Percentiles rank a stretch among this genome's conserved stretches.
Evolutionary conservation across 2,888 invertebrate species (phyloP).

Genomic region (Mimumesa dahlbomi): DNA sequence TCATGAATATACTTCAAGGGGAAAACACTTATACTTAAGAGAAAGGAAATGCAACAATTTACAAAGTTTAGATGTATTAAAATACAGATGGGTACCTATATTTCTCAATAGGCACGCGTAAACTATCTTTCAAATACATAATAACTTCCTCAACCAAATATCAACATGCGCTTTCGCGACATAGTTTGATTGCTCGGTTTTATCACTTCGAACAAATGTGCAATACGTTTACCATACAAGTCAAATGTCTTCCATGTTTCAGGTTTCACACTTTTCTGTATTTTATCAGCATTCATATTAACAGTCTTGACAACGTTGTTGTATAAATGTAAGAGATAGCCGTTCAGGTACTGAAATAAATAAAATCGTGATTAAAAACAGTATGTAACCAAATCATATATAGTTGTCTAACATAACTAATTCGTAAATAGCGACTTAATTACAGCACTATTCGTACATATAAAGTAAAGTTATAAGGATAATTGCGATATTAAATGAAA

Average conservation of each 20-base stretch:
- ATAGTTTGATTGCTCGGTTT: neutral
- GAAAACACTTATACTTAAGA: no score
- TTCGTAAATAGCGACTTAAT: no score
- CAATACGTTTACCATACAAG: neutral
- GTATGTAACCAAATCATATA: no score
- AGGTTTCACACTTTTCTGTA: neutral
- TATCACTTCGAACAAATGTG: neutral
- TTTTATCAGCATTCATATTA: neutral
- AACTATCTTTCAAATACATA: neutral
- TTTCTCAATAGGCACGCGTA: neutral
- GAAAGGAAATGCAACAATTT: no score
- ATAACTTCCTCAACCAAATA: no score
- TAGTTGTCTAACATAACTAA: no score
- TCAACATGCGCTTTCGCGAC: neutral
- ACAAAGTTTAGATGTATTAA: neutral
- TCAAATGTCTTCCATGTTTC: neutral
- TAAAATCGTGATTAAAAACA: neutral
- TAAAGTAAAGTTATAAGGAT: no score
- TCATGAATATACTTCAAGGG: no score
- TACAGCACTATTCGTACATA: no score
- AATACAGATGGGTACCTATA: no score
- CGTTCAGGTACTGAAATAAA: slow-evolving; percentile 36
- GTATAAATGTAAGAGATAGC: slow-evolving; percentile 22
- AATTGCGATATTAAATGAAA: neutral
- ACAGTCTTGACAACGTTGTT: slow-evolving; percentile 20